Evolutionary conservation across 1,140 invertebrate species (phyloP), one percentile per base, ranked within the genome.

Genomic region (Rhizoglyphus robini): DNA sequence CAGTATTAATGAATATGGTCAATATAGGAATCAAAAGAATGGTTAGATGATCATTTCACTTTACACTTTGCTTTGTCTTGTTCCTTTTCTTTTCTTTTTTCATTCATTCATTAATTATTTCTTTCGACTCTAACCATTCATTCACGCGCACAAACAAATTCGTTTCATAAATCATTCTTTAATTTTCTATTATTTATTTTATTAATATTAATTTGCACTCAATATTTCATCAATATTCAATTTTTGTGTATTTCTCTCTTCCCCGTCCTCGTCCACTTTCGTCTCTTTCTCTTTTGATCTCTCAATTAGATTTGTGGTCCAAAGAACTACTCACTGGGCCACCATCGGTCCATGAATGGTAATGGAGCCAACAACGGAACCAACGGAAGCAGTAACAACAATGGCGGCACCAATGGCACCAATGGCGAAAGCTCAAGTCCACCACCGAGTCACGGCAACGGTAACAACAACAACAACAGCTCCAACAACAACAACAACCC

Each of bases 11-110:
- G n/a, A n/a, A n/a, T n/a, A 54, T 54, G 51, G 51, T 54, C 31
- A 54, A 54, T 54, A 54, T 54, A 54, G 51, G 51, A 54, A 23
- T 54, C 51, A 54, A 54, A 20, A 54, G 51, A 54, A 54, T 54
- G 51, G 51, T 54, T 54, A 54, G 8, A 8, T 27, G 15, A 25
- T 15, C 8, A 25, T 54, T 25, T 11, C 15, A 25, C 51, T 32
- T 32, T 54, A 25, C 23, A 32, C 8, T 27, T 27, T 8, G 8
- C 23, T 32, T 54, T 25, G 8, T 23, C 20, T 11, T 18, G 8
- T 41, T 11, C 8, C 8, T 18, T 18, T 8, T 18, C 36, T 41
- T 18, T 11, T 11, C 18, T 41, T 41, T 41, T 41, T 41, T 11
- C 18, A 41, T 41, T 41, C 8, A 11, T 41, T 41, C 36, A 8